Evolutionary conservation across 2,888 invertebrate species (phyloP).

Genomic region (Hymenopus coronatus): DNA sequence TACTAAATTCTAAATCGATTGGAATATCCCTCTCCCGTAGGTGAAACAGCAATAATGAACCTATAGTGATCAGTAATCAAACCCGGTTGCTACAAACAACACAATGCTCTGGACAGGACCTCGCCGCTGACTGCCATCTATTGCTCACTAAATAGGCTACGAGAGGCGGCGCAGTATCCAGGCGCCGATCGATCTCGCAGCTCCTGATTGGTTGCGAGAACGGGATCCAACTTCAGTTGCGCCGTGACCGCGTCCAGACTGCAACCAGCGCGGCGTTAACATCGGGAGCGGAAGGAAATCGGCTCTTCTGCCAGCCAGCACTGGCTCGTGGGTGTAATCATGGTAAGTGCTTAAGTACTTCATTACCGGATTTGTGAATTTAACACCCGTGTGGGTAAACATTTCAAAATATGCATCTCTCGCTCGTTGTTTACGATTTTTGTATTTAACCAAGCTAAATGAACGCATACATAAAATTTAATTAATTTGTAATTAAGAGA

Average conservation of each 20-base stretch:
- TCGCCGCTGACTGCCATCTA: neutral
- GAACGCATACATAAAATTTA: too few relatives aligned
- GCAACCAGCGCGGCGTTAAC: neutral
- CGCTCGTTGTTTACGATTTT: too few relatives aligned
- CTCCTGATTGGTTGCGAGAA: neutral
- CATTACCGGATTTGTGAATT: too few relatives aligned
- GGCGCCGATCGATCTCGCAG: neutral
- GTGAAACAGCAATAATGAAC: too few relatives aligned
- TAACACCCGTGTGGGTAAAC: too few relatives aligned
- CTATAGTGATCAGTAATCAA: too few relatives aligned
- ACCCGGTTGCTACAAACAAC: neutral
- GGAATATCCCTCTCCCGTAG: too few relatives aligned
- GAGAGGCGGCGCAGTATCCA: neutral
- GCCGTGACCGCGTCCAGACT: neutral
- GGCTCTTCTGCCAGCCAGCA: neutral
- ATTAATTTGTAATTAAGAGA: too few relatives aligned
- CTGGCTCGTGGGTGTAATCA: neutral
- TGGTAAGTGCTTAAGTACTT: neutral
- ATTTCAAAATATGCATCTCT: too few relatives aligned
- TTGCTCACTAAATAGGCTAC: neutral
- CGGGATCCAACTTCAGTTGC: neutral
- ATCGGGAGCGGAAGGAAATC: neutral
- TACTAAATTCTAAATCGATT: too few relatives aligned
- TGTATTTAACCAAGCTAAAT: too few relatives aligned
- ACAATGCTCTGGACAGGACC: neutral